A percentile compares a stretch with the other conserved stretches of the same genome.
These are phyloP conservation scores for Sorex fumeus DNA, from an alignment of 2,113 vertebrate species.

Conservation along the genomic window DNA sequence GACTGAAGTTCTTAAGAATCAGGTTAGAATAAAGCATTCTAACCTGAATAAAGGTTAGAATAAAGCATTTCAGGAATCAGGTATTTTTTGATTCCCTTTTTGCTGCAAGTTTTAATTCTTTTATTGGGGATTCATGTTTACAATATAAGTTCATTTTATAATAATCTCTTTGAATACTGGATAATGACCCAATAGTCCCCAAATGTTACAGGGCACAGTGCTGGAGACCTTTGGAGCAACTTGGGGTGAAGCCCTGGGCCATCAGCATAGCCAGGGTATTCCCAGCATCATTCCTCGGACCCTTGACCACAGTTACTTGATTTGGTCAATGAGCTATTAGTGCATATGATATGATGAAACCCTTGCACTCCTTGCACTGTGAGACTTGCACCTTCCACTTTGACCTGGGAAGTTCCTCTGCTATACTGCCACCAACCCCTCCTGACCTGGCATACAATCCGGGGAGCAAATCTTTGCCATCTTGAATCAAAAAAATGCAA, in stretches of 20 bases:
- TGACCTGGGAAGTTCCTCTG: not conserved
- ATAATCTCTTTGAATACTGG: not conserved
- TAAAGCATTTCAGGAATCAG: not conserved
- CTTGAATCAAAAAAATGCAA: not conserved
- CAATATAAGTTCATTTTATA: not conserved
- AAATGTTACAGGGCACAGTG: no score
- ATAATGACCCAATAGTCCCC: not conserved
- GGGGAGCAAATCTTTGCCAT: not conserved
- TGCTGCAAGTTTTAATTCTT: not conserved
- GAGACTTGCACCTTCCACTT: not conserved
- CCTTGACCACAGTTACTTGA: not conserved
- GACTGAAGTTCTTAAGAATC: not conserved
- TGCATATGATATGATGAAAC: not conserved
- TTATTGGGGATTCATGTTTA: not conserved
- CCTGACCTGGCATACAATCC: not conserved
- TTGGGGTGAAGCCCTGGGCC: no score
- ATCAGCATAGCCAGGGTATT: no score
- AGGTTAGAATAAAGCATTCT: not conserved
- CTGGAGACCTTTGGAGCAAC: no score
- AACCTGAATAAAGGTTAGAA: no score
- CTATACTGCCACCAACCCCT: accelerated
- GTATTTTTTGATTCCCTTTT: not conserved
- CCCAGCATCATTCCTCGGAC: no score
- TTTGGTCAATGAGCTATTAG: not conserved
- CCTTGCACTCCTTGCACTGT: not conserved